These are phyloP conservation scores for Eledona agricola DNA, from an alignment of 2,888 invertebrate species.

Conservation along the genomic window DNA sequence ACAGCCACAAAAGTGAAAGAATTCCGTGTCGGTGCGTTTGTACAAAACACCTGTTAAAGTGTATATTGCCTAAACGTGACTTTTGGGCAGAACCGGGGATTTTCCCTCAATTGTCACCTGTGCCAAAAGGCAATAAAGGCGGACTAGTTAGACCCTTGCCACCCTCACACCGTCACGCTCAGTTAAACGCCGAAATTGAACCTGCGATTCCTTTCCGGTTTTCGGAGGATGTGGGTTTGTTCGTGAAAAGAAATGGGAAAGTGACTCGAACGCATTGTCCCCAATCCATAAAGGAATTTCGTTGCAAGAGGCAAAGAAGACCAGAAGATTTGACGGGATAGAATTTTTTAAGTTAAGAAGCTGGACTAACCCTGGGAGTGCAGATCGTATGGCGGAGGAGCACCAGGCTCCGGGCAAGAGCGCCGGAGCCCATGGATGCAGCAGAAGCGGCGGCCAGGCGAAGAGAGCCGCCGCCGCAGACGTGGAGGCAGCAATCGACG, in stretches of 20 bases:
- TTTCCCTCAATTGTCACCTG: constrained; percentile 57
- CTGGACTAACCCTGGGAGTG: constrained; percentile 76
- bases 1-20: constrained; percentile 10
- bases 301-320: no score
- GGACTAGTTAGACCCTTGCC: constrained; percentile 41
- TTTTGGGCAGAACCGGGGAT: constrained; percentile 55
- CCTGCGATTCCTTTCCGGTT: constrained; percentile 27
- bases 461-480: constrained; percentile 67
- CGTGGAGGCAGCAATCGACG: constrained; percentile 48
- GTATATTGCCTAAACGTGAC: constrained; percentile 60
- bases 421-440: constrained; percentile 80
- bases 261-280: no score
- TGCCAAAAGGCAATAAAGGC: constrained; percentile 39
- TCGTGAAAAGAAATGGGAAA: no score
- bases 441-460: constrained; percentile 78
- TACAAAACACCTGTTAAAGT: constrained; percentile 39
- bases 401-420: constrained; percentile 75
- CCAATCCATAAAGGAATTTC: no score
- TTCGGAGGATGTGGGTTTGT: constrained; percentile 5
- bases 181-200: constrained; percentile 29
- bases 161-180: constrained; percentile 37
- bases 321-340: no score
- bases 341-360: not conserved
- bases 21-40: constrained; percentile 8
- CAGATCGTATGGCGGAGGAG: constrained; percentile 72